Evolutionary conservation across 2,888 invertebrate genomes (phyloP).

Genomic region (Leptopilina syphax): DNA sequence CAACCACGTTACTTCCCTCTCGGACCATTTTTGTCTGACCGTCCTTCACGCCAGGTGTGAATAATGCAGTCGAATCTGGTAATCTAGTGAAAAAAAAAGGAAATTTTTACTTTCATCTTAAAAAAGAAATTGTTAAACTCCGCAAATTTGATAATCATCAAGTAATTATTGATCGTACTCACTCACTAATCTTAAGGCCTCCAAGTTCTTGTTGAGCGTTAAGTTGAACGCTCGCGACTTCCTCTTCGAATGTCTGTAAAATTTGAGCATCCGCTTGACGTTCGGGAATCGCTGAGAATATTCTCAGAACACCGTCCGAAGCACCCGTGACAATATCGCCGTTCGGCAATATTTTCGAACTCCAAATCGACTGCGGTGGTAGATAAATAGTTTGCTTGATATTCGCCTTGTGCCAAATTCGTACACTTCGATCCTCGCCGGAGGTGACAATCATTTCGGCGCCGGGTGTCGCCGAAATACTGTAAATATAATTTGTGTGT

Average conservation of each 20-base stretch:
- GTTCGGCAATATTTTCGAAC: slow-evolving; percentile 87
- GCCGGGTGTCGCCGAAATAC: slow-evolving; percentile 72
- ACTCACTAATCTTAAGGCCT: slow-evolving; percentile 91
- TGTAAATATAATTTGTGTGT: slow-evolving; percentile 93
- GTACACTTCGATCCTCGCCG: slow-evolving; percentile 92
- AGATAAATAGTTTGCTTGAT: slow-evolving; percentile 84
- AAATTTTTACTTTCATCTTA: not conserved
- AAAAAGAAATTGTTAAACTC: slow-evolving; percentile 10
- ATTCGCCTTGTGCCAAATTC: slow-evolving; percentile 86
- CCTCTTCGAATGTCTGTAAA: slow-evolving; percentile 84
- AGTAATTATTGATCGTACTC: slow-evolving; percentile 69
- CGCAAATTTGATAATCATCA: not conserved
- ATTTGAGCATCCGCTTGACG: slow-evolving; percentile 83
- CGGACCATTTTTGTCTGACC: slow-evolving; percentile 92
- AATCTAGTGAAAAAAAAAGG: slow-evolving; percentile 78
- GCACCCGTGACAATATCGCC: slow-evolving; percentile 92
- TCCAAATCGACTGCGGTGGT: slow-evolving; percentile 95
- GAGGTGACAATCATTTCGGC: slow-evolving; percentile 86
- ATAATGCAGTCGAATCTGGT: slow-evolving; percentile 88
- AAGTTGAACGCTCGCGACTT: slow-evolving; percentile 81
- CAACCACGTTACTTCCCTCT: slow-evolving; percentile 85
- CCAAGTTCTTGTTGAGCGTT: slow-evolving; percentile 86
- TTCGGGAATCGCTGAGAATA: slow-evolving; percentile 87
- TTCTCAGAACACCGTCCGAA: slow-evolving; percentile 88
- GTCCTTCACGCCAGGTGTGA: slow-evolving; percentile 86